phyloP scores from a whole-genome alignment of 2,113 vertebrate species.

The Calonectris borealis region DNA sequence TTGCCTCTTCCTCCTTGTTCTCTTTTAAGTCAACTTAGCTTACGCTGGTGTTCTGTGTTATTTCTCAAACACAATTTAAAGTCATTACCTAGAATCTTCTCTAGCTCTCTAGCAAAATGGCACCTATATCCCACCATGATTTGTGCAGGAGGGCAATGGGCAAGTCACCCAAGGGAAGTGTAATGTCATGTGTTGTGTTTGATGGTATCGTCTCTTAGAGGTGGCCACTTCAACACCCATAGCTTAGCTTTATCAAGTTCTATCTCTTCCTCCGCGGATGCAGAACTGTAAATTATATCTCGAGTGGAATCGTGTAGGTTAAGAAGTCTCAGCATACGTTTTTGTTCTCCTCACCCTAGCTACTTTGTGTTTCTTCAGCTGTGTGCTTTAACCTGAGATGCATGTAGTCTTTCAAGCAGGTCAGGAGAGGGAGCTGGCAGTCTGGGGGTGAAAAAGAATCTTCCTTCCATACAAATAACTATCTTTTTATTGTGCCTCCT shows the following conservation, averaged over 20 bases:
- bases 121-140: fast-evolving
- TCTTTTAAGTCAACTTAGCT: neutral
- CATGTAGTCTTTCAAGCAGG: constrained; percentile 8
- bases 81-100: neutral
- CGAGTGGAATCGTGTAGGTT: neutral
- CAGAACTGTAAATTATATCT: neutral
- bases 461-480: neutral
- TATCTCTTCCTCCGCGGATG: neutral
- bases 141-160: neutral
- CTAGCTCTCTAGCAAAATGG: neutral
- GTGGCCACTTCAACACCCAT: neutral
- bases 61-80: neutral
- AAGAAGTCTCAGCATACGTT: neutral
- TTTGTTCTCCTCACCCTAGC: neutral
- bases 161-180: fast-evolving
- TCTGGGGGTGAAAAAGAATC: constrained; percentile 4
- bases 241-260: neutral
- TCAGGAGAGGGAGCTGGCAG: constrained; percentile 44
- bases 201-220: neutral
- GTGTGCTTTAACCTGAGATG: neutral
- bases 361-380: neutral
- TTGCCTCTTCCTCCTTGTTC: neutral
- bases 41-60: neutral
- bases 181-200: fast-evolving
- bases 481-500: neutral